Evolutionary conservation across 1,140 invertebrate genomes (phyloP), one percentile per base, ranked within the genome.

Genomic region (Lasioglossum albipes): DNA sequence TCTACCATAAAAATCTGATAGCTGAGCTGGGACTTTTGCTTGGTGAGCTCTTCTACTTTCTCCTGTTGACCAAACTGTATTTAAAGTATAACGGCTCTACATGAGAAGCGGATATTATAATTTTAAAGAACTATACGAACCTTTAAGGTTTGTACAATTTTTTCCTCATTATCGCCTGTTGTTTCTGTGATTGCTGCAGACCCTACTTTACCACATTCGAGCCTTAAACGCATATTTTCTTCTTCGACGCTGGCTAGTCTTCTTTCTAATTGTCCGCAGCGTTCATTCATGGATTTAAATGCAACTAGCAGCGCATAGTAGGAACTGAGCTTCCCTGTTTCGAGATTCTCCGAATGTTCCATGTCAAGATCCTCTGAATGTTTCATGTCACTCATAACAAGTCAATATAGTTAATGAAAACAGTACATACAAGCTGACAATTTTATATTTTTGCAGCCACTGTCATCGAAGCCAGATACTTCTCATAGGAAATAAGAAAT

Each of bases 1-100:
- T 96, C 95, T 12, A 97, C 96, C 96, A 97, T 96, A 82, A 95
- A 94, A 62, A 97, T 94, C 87, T 96, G 96, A 90, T 96, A 95
- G 79, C 95, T 94, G 10, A 97, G 89, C 88, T 97, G 96, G 7
- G 95, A 95, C 84, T 97, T 97, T 88, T 97, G 95, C 87, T 95
- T 95, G 36, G 94, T 95, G 79, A 97, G 90, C 77, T 96, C 94
- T 64, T 95, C 94, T 42, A 97, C 93, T 89, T 95, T 95, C 85
- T 94, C 93, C 82, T 95, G 91, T 57, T 95, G 88, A 71, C 22
- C 41, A 79, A 84, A 75, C 62, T 65, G 1, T 52, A 72, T 82
- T 49, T 66, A 72, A 67, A 78, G 3, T 45, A 62, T 52, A 79
- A 81, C 31, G 5, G 52, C 82, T 71, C 64, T 52, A 77, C 66